phyloP scores from a whole-genome alignment of 2,888 invertebrate species.

The Aelia acuminata region DNA sequence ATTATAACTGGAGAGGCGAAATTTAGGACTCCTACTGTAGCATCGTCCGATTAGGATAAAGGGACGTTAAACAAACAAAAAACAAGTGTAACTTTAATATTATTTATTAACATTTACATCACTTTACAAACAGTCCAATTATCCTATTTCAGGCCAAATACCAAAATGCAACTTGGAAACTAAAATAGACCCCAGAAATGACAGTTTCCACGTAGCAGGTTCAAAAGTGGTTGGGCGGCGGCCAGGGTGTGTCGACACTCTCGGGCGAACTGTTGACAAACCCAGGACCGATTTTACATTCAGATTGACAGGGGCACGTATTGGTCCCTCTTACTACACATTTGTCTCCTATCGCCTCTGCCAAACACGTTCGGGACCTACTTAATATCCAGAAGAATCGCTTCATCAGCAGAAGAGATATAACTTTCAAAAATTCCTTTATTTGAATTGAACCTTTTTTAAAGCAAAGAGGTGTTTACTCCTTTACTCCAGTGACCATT shows the following conservation, averaged over 20 bases:
- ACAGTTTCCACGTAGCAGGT: background rate
- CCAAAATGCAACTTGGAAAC: background rate
- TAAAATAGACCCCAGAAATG: background rate
- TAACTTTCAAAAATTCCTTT: background rate
- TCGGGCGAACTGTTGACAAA: background rate
- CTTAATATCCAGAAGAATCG: background rate
- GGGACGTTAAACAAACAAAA: no score
- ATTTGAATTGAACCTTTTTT: background rate
- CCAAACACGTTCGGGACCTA: background rate
- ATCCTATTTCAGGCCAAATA: background rate
- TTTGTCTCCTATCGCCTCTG: background rate
- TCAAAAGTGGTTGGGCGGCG: background rate
- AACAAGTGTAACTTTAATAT: no score
- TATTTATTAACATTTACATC: no score
- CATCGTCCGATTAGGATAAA: no score
- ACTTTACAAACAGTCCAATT: no score
- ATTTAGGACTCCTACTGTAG: no score
- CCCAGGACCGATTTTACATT: background rate
- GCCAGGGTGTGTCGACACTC: background rate
- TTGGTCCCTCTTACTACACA: background rate
- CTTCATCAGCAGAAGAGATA: background rate
- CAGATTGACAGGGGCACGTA: slow-evolving; percentile 16
- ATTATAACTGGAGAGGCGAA: no score
- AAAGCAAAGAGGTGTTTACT: background rate
- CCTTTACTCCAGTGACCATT: no score